A percentile compares a stretch with the other conserved stretches of the same genome.
Evolutionary conservation across 1,140 invertebrate species (phyloP).

Genomic region (Philopotamus ludificatus): DNA sequence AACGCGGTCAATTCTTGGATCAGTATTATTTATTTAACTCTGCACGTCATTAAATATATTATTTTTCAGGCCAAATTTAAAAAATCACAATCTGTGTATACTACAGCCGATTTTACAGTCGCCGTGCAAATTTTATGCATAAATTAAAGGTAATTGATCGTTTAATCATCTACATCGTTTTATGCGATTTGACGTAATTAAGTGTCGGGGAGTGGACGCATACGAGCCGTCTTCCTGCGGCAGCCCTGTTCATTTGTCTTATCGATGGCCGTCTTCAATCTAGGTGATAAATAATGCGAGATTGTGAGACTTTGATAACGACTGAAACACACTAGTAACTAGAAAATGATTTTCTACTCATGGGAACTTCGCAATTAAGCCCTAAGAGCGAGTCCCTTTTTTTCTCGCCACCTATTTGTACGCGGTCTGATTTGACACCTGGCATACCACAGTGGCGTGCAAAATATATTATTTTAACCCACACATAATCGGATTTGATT

Average conservation of each 20-base stretch:
- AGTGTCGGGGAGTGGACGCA: too few relatives aligned
- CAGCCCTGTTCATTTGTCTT: constrained; percentile 28
- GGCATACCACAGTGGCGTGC: neutral
- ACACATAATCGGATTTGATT: too few relatives aligned
- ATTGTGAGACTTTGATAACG: constrained; percentile 33
- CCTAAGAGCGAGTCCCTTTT: neutral
- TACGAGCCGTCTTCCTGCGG: too few relatives aligned
- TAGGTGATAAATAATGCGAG: constrained; percentile 36
- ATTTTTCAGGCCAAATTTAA: too few relatives aligned
- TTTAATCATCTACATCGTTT: too few relatives aligned
- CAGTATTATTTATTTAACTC: too few relatives aligned
- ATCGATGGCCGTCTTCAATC: constrained; percentile 21
- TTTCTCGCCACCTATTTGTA: neutral
- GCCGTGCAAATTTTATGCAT: too few relatives aligned
- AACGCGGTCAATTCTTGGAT: too few relatives aligned
- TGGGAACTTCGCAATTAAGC: neutral
- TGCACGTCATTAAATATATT: too few relatives aligned
- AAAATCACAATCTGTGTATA: neutral
- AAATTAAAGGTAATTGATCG: too few relatives aligned
- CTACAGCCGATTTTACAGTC: neutral
- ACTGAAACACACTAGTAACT: neutral
- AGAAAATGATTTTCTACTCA: neutral
- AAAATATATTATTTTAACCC: neutral
- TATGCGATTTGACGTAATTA: constrained; percentile 26
- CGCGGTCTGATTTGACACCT: neutral